Base-by-base conservation (phyloP, 2,113 vertebrate species). In the Monopterus albus region DNA sequence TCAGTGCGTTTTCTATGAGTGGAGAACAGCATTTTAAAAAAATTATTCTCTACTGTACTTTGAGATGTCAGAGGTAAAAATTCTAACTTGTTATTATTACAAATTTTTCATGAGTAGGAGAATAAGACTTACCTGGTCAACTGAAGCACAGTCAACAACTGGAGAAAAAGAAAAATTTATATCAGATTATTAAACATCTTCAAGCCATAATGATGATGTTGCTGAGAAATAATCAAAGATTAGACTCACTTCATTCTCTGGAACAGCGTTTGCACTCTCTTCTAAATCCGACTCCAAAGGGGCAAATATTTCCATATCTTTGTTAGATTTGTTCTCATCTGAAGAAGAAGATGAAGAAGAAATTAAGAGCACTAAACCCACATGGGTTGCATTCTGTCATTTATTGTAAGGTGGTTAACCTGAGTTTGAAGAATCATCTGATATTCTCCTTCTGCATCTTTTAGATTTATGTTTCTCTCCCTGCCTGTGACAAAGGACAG, bases 231-330 rank as follows among this genome's bases (percentile, higher is more conserved):
- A 25, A 21, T 55, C 0, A 17, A 21, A 29, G 3, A 50, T 36
- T 5, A 13, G 13, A 72, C 82, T 13, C 18, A 91, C 89, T 4
- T 47, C 10, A 0, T 61, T 0, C 20, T 61, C 52, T 18, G 28
- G 8, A 13, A 13, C 6, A 25, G 72, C 65, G 12, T 46, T 51
- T 14, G 1, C 49, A 74, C 29, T 72, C n/a, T 77, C 75, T 0
- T 88, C 90, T 3, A 84, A 14, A 53, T 89, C 90, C 2, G 45
- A 73, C 7, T 90, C 87, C 17, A 91, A 2, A 5, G 82, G 91
- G 1, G 58, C 78, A 5, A 59, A 76, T 1, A 53, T 61, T 3
- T 5, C 42, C 14, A 35, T 26, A 5, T 59, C 35, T 1, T 9
- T 0, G 11, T 18, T 8, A 1, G 38, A 2, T 2, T 11, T 9